Conservation (phyloP, 2,797 vertebrate genomes). For the Sebastiscus tertius region DNA sequence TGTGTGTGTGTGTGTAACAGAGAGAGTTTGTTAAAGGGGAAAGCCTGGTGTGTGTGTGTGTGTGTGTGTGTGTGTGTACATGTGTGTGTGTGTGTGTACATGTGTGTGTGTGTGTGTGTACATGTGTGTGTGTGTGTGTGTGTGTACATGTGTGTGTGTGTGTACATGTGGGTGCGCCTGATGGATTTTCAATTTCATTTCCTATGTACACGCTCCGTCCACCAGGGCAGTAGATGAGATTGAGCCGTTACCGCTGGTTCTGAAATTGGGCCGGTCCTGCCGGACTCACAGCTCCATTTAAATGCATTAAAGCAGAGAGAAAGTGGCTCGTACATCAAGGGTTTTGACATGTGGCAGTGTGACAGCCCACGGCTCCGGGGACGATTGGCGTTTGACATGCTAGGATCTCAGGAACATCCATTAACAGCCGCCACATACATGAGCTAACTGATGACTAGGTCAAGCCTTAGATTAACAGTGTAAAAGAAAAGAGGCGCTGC, state of each 20-base stretch:
- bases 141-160: conserved; percentile 3
- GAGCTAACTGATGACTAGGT: conserved; percentile 56
- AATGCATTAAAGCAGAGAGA: conserved; percentile 82
- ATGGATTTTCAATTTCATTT: conserved; percentile 81
- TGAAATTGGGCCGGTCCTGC: conserved; percentile 77
- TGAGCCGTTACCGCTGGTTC: conserved; percentile 73
- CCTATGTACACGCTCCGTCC: conserved; percentile 72
- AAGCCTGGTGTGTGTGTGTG: conserved; percentile 32
- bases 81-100: conserved; percentile 28
- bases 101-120: conserved; percentile 12
- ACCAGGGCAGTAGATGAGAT: conserved; percentile 76
- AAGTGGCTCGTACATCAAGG: conserved; percentile 76
- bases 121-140: conserved; percentile 30
- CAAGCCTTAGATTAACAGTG: conserved; percentile 53
- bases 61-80: conserved; percentile 7
- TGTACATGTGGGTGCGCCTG: conserved; percentile 47
- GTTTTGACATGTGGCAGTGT: conserved; percentile 66
- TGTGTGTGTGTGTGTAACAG: conserved; percentile 24
- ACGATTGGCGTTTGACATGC: conserved; percentile 62
- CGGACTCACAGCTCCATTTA: conserved; percentile 82
- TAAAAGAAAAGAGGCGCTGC: not conserved
- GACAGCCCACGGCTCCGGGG: conserved; percentile 47
- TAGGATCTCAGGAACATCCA: conserved; percentile 61
- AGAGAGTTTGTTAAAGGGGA: conserved; percentile 41
- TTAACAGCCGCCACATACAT: conserved; percentile 55